Evolutionary conservation across 2,113 vertebrate genomes (phyloP), one percentile per base, ranked within the genome.

Genomic region (Hydrolagus affinis): DNA sequence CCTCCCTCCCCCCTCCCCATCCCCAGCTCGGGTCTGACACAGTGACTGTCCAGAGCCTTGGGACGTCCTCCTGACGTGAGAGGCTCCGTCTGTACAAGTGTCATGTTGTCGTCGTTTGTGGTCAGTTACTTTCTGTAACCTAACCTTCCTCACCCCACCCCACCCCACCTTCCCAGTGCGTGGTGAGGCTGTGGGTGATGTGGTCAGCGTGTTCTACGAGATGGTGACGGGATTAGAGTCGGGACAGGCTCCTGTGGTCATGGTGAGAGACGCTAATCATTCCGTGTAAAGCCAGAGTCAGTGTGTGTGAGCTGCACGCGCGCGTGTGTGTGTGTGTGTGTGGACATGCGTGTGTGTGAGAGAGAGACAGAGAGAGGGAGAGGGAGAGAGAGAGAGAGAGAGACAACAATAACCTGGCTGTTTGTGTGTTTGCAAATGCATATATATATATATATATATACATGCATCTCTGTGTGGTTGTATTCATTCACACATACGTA

Each of bases 181-280:
- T 0, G 95, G 95, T 66, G 94, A 95, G 71, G 90, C 92, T 19
- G 89, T 88, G 68, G 89, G 87, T 2, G 93, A 94, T 64, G 90
- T 93, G 1, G 89, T 93, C 2, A 89, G 89, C 44, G 70, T 90
- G 70, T 96, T 97, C 89, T 96, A 95, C 70, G 92, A 94, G 89
- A 94, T 94, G 89, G 91, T 97, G 85, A 94, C 92, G 0, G 91
- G 93, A 2, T 89, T 97, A 87, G 92, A 92, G 0, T 93, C 94
- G 64, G 95, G 94, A 87, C 95, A 95, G 88, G 94, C 96, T 25
- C 95, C 95, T 0, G 94, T 97, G n/a, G 95, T 96, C 88, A 95
- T 95, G 95, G 96, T 96, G 90, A 91, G 96, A 96, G 90, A 91
- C 80, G n/a, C 3, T 30, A 11, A 62, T 23, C 23, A 76, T 32